Conservation (phyloP, 2,797 vertebrate species). For the Helostoma temminkii region DNA sequence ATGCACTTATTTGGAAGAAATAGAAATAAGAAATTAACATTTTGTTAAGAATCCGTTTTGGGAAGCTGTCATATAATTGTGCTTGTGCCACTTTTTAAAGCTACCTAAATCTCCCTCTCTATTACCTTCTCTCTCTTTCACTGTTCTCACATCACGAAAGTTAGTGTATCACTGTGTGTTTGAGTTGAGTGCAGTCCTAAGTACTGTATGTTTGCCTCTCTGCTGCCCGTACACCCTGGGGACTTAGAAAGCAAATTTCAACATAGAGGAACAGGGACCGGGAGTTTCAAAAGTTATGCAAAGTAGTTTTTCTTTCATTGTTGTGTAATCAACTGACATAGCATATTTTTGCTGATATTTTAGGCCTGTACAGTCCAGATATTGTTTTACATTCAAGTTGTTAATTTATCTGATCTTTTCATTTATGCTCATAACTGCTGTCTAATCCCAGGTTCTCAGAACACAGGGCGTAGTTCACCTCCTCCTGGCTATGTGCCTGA, state of each 20-base stretch:
- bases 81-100: too few relatives aligned
- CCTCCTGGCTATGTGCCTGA: conserved; percentile 97
- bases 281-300: neutral
- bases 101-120: neutral
- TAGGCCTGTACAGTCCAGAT: neutral
- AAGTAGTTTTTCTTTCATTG: neutral
- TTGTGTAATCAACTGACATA: neutral
- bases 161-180: neutral
- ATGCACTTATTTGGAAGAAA: neutral
- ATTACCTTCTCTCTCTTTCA: conserved; percentile 21
- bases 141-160: conserved; percentile 59
- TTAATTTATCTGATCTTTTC: conserved; percentile 3
- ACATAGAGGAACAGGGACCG: neutral
- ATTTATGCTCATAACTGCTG: conserved; percentile 8
- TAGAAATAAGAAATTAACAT: neutral
- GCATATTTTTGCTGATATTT: neutral
- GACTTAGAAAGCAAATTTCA: neutral
- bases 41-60: neutral
- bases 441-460: conserved; percentile 90
- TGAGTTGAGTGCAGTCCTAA: neutral
- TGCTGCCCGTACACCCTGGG: neutral
- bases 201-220: neutral
- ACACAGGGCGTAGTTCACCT: conserved; percentile 94
- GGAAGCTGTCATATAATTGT: neutral
- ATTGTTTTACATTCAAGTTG: neutral